phyloP scores from a whole-genome alignment of 2,888 invertebrate genomes.

The Tachina grossa region DNA sequence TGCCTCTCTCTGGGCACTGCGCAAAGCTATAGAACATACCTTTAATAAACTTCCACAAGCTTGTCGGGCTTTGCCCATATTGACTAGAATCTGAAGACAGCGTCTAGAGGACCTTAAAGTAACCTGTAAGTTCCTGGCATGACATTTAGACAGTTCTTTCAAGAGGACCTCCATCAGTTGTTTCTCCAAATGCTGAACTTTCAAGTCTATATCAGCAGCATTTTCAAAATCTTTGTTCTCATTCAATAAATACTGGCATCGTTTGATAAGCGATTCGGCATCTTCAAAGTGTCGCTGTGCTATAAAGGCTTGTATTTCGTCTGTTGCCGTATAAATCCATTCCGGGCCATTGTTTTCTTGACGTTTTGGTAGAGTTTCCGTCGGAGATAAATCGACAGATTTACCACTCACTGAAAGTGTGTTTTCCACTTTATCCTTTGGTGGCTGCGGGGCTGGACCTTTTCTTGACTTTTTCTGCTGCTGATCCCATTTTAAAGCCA shows the following conservation, averaged over 20 bases:
- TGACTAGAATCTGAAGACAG: slow-evolving; percentile 90
- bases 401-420: slow-evolving; percentile 73
- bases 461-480: slow-evolving; percentile 82
- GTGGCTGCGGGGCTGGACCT: slow-evolving; percentile 83
- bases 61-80: slow-evolving; percentile 83
- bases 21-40: slow-evolving; percentile 81
- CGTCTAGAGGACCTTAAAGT: slow-evolving; percentile 93
- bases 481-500: slow-evolving; percentile 91
- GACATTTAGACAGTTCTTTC: slow-evolving; percentile 93
- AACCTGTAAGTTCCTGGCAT: slow-evolving; percentile 95
- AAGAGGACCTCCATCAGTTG: slow-evolving; percentile 93
- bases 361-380: slow-evolving; percentile 74
- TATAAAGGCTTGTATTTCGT: slow-evolving; percentile 96
- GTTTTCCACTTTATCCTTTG: slow-evolving; percentile 72
- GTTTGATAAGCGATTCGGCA: slow-evolving; percentile 91
- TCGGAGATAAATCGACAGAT: slow-evolving; percentile 77
- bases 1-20: slow-evolving; percentile 82
- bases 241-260: slow-evolving; percentile 85
- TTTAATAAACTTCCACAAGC: slow-evolving; percentile 81
- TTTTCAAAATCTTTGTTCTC: slow-evolving; percentile 78
- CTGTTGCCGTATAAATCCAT: slow-evolving; percentile 95
- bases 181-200: slow-evolving; percentile 89
- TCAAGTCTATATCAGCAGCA: slow-evolving; percentile 77
- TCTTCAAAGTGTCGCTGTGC: slow-evolving; percentile 98
- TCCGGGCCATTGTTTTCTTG: slow-evolving; percentile 85